Conservation (phyloP, 2,113 vertebrate species). For the Gallinago undulata region DNA sequence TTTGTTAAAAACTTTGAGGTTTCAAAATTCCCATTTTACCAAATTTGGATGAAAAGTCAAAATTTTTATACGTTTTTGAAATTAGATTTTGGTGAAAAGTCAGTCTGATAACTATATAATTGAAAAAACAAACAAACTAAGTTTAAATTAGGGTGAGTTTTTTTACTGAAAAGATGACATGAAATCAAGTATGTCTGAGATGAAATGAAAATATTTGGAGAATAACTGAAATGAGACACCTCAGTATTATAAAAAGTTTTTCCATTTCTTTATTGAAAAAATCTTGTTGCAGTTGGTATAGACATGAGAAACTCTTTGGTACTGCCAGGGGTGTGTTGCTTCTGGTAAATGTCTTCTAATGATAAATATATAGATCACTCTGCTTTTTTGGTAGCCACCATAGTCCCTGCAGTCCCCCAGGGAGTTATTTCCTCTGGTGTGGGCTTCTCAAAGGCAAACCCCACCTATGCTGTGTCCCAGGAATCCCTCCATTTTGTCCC, state of each 20-base stretch:
- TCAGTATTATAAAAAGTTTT: not conserved
- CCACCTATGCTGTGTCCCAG: not conserved
- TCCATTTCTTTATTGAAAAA: not conserved
- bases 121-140: accelerated
- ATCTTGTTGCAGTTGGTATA: accelerated
- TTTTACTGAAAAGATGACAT: not conserved
- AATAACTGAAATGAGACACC: not conserved
- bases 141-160: not conserved
- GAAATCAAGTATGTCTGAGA: not conserved
- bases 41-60: not conserved
- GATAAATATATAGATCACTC: not conserved
- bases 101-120: not conserved
- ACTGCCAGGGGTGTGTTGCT: not conserved
- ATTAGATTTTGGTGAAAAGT: not conserved
- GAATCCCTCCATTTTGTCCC: not conserved
- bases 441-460: not conserved
- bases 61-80: not conserved
- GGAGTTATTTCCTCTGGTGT: accelerated
- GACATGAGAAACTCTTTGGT: not conserved
- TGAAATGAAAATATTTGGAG: not conserved
- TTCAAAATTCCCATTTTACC: not conserved
- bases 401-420: not conserved
- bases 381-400: not conserved
- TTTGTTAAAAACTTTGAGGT: not conserved
- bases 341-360: not conserved